A percentile compares a stretch with the other conserved stretches of the same genome.
phyloP scores from a whole-genome alignment of 2,888 invertebrate species.

The Timema podura region DNA sequence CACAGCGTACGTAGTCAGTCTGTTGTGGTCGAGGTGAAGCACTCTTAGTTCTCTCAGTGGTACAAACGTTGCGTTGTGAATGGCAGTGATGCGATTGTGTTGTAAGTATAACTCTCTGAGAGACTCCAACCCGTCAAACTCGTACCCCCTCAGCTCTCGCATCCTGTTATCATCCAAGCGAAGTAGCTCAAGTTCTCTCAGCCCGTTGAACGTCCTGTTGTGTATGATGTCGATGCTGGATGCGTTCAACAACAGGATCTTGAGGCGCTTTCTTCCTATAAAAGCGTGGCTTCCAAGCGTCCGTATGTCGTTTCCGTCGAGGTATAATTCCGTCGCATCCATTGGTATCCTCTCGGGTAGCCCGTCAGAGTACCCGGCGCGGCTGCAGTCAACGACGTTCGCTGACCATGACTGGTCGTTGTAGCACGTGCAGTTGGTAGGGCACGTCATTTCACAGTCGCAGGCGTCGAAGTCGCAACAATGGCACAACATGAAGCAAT shows the following conservation, averaged over 20 bases:
- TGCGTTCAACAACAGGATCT: constrained; percentile 70
- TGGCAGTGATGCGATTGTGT: constrained; percentile 64
- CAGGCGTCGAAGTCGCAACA: constrained; percentile 90
- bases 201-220: constrained; percentile 80
- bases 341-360: constrained; percentile 82
- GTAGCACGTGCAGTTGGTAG: constrained; percentile 81
- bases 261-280: constrained; percentile 75
- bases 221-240: constrained; percentile 74
- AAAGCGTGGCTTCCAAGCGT: constrained; percentile 77
- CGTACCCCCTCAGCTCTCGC: constrained; percentile 66
- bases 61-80: constrained; percentile 68
- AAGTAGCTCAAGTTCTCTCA: constrained; percentile 68
- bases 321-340: constrained; percentile 83
- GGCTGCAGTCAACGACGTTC: constrained; percentile 79
- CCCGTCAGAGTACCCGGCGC: constrained; percentile 61
- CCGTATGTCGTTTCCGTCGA: constrained; percentile 78
- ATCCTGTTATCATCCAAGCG: constrained; percentile 73
- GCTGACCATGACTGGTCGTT: constrained; percentile 84
- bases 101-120: constrained; percentile 69
- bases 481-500: constrained; percentile 82
- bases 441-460: constrained; percentile 90
- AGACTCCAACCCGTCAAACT: constrained; percentile 73
- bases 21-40: constrained; percentile 68
- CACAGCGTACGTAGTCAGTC: constrained; percentile 62
- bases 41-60: constrained; percentile 61